A percentile compares a stretch with the other conserved stretches of the same genome.
phyloP scores from a whole-genome alignment of 2,888 invertebrate species.

The Cephus sareptanus region DNA sequence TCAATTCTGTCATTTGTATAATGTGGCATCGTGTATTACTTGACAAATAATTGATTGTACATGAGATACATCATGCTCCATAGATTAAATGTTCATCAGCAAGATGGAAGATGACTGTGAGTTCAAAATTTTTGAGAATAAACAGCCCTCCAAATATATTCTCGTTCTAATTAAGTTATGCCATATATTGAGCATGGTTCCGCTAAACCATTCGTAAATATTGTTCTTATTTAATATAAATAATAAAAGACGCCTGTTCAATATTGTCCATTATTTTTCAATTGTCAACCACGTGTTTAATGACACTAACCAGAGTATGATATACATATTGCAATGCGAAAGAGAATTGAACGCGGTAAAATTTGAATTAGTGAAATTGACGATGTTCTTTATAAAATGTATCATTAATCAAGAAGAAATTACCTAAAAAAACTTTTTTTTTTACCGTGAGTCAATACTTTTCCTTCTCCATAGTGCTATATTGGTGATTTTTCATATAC shows the following conservation, averaged over 20 bases:
- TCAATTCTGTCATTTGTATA: not conserved
- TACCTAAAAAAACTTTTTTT: not conserved
- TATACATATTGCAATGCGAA: not conserved
- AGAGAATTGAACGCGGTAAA: not conserved
- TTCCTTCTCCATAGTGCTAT: not conserved
- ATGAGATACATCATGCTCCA: not conserved
- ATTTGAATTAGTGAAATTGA: not conserved
- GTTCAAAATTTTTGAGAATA: not conserved
- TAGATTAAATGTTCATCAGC: not conserved
- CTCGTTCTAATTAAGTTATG: not conserved
- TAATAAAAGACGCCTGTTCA: not conserved
- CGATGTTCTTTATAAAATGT: not conserved
- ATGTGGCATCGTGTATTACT: not conserved
- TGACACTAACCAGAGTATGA: not conserved
- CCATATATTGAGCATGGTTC: not conserved
- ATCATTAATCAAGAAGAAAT: not conserved
- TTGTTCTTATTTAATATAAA: not conserved
- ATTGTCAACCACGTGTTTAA: not conserved
- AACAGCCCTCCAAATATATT: too few species aligned
- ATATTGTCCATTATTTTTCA: not conserved
- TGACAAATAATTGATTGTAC: not conserved
- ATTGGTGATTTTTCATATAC: not conserved
- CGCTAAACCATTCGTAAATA: not conserved
- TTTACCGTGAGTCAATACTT: not conserved
- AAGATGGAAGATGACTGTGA: not conserved